Base-by-base conservation (phyloP, 1,140 invertebrate species). In the Leucophenga varia region DNA sequence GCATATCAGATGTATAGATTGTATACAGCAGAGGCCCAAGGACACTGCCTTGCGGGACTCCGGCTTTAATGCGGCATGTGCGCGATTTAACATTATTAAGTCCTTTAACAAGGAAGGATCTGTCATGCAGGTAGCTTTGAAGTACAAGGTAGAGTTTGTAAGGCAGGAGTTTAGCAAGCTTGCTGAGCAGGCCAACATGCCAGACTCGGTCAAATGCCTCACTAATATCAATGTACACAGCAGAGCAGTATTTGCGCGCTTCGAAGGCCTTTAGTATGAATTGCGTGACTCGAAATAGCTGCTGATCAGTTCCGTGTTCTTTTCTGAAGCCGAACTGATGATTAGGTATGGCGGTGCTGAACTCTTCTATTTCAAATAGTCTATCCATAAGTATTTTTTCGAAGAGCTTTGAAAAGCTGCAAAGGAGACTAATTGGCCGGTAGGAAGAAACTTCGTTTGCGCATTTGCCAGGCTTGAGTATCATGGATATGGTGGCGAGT, bases 21-120 rank as follows among this genome's bases (percentile, higher is more conserved):
- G 32, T 38, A 19, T 52, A 52, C 1, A 52, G 10, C 0, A 52
- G 31, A 0, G 43, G 52, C 4, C 49, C 49, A 1, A 52, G 19
- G 2, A 54, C 47, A 14, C 52, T 54, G 9, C 52, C 52, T 35
- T 54, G 52, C 6, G 52, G 52, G 3, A 54, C 39, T 19, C 47
- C 52, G 31, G 52, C 42, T 1, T 13, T 7, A 0, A 50, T 43
- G 1, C 16, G 12, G 8, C 43, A 39, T 8, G 13, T 17, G 1
- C 28, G 36, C 1, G 52, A 54, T 9, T 12, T 14, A 2, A 13
- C 12, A 2, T 34, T 35, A 7, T 43, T 35, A 0, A 3, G 2
- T 2, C 22, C 8, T 1, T 17, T 43, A 0, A 51, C 48, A 3
- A 25, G 5, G 14, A 54, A 51, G 4, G 20, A 41, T 1, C 43